Evolutionary conservation across 2,113 vertebrate species (phyloP), one percentile per base, ranked within the genome.

Genomic region (Saccopteryx leptura): DNA sequence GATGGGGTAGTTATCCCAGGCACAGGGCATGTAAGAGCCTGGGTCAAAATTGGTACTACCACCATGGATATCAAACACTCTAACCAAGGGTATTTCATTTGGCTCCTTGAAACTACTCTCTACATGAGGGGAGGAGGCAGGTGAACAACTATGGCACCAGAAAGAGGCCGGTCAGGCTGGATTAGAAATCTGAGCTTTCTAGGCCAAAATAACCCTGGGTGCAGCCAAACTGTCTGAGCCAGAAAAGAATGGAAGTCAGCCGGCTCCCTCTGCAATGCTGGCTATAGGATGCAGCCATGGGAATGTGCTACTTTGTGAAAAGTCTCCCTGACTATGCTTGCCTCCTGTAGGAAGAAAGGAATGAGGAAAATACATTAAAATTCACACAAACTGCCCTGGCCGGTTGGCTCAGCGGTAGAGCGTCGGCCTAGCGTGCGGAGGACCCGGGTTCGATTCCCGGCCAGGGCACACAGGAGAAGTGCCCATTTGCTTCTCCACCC

Each of bases 291-390:
- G 26, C 88, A 94, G 74, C 5, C 68, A 58, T 1, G 7, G 60
- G 19, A 78, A 89, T 13, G 89, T 46, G 39, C n/a, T 60, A 54
- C 39, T 79, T 93, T 74, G 58, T 93, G 21, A 94, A 89, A 95
- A 71, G n/a, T 50, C 54, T 58, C n/a, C 21, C 23, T 81, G 11
- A 14, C 7, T 26, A 23, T 85, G 39, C 81, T 0, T 91, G 81
- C 14, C 9, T 69, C 61, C 50, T 78, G 14, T 9, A 75, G 48
- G 17, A 72, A 78, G 28, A 80, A 78, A 93, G 23, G 7, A 76
- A 58, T 68, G 15, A 24, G 24, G 21, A 48, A 84, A 24, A 78
- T 58, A 31, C 3, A 91, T 24, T 52, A 48, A 91, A 61, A 66
- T 60, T 11, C 78, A 54, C 15, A 86, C 9, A 71, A n/a, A n/a